Conservation (phyloP, 37 sponge, comb jelly and placozoan genomes). For the Corticium candelabrum region DNA sequence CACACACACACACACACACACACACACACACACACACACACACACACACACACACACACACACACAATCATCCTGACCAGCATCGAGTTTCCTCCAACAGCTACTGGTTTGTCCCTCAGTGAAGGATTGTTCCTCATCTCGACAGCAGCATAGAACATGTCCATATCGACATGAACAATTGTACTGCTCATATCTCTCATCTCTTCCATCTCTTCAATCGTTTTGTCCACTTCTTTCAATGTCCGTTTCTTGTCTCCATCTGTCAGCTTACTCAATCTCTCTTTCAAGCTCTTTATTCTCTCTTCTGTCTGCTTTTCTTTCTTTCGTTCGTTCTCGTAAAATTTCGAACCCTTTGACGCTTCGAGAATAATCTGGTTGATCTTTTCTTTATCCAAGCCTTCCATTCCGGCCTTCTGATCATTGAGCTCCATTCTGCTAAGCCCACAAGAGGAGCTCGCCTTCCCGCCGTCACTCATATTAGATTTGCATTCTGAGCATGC, state of each 20-base stretch:
- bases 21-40: no score
- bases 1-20: no score
- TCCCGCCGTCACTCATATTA: no score
- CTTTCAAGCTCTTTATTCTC: conserved; percentile 78
- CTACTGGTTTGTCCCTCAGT: conserved; percentile 77
- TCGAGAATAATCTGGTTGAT: no score
- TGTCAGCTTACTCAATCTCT: conserved; percentile 82
- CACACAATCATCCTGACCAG: conserved; percentile 60
- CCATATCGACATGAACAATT: conserved; percentile 97
- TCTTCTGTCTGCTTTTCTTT: no score
- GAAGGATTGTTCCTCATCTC: conserved; percentile 86
- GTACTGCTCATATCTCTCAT: conserved; percentile 53
- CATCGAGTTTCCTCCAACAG: conserved; percentile 86
- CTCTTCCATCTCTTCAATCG: conserved; percentile 71
- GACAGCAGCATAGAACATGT: conserved; percentile 96
- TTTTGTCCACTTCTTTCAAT: no score
- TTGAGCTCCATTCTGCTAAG: conserved; percentile 82
- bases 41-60: no score
- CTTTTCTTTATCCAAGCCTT: conserved; percentile 90
- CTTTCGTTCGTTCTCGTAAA: no score
- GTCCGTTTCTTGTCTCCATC: no score
- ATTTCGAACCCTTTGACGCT: no score
- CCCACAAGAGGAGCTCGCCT: no score
- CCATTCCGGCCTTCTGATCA: conserved; percentile 94
- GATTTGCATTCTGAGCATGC: no score